These are phyloP conservation scores for Cataglyphis altisquamis DNA, from an alignment of 2,888 invertebrate species.

Conservation along the genomic window DNA sequence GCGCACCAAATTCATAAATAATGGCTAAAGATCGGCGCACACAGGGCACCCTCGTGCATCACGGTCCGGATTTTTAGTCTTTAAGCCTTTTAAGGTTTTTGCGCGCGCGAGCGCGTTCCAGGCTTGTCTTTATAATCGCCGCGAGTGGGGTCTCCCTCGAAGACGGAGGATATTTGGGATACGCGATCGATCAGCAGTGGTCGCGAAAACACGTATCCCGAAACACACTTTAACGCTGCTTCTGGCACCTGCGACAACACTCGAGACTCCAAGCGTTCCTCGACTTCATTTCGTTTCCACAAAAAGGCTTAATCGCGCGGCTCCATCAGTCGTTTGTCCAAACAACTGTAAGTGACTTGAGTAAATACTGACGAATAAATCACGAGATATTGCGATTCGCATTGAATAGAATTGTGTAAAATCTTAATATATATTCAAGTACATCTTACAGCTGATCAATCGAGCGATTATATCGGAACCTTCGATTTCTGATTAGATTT, in stretches of 20 bases:
- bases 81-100: slow-evolving; percentile 85
- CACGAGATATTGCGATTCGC: neutral
- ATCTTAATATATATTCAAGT: neutral
- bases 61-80: slow-evolving; percentile 83
- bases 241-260: slow-evolving; percentile 44
- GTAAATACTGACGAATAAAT: neutral
- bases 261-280: neutral
- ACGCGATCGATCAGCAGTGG: slow-evolving; percentile 66
- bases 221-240: slow-evolving; percentile 58
- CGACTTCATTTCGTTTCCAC: neutral
- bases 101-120: slow-evolving; percentile 65
- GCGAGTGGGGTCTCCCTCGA: slow-evolving; percentile 41
- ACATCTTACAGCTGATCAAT: neutral
- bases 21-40: slow-evolving; percentile 79
- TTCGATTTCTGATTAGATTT: neutral
- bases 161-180: slow-evolving; percentile 64
- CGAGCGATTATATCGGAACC: neutral
- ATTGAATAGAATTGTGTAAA: neutral
- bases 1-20: slow-evolving; percentile 85
- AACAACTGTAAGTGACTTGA: neutral
- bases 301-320: neutral
- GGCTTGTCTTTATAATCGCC: slow-evolving; percentile 66
- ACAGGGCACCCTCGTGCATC: slow-evolving; percentile 73
- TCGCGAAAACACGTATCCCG: slow-evolving; percentile 63
- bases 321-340: neutral